Evolutionary conservation across 2,888 invertebrate species (phyloP), one percentile per base, ranked within the genome.

Genomic region (Yponomeuta malinellus): DNA sequence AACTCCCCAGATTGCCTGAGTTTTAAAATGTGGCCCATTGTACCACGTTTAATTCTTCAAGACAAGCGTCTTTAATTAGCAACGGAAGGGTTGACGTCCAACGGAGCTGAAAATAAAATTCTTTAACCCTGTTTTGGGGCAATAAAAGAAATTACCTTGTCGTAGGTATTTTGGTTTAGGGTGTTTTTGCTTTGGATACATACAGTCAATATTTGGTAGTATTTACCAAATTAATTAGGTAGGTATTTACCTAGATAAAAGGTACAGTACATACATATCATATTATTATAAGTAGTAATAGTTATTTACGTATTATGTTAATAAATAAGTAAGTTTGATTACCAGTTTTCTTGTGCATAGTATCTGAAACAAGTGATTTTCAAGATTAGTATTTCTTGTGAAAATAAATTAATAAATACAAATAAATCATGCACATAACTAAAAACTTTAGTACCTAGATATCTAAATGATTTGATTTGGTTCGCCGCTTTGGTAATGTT

Each of bases 301-400:
- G 43, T 8, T 8, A 43, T 43, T 8, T 5, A 8, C 1, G 31
- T 31, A 29, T 37, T 65, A 70, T 1, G 65, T 10, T 69, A 63
- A 52, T 43, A 67, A 65, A 71, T 64, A 68, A 70, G 64, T 52
- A 48, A 71, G 73, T 74, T 78, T 79, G 76, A 74, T 79, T 85
- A 83, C 91, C 91, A 91, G 90, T 91, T 91, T 85, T 91, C 91
- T 89, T 90, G 91, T 75, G 90, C 89, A 86, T 90, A 91, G 83
- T 90, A 91, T 91, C 91, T 91, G 91, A 90, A 91, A 91, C 91
- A 91, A 91, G 79, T 81, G 81, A 88, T 84, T 81, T 73, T 72
- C 72, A 73, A 72, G 83, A 87, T 88, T 88, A 81, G 83, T 78
- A 12, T 15, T 59, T 59, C 64, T 75, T 73, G 72, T 73, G 69